Conservation (phyloP, 92 coral and sea anemone species). For the Heteractis magnifica region DNA sequence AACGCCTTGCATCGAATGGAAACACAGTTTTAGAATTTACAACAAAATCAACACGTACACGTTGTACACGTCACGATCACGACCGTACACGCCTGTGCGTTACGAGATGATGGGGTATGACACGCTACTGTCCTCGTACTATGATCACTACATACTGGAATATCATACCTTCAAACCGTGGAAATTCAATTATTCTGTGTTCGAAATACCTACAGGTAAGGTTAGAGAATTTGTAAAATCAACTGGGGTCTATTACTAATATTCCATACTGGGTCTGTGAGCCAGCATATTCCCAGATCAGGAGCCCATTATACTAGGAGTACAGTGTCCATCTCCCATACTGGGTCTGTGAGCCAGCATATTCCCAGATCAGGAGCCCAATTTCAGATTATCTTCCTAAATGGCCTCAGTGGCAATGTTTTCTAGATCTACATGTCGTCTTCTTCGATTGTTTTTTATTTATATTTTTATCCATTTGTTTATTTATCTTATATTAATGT, state of each 20-base stretch:
- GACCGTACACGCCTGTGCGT: constrained; percentile 72
- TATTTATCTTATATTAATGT: neutral
- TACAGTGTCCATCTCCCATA: no score
- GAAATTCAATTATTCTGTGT: constrained; percentile 64
- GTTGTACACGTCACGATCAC: constrained; percentile 70
- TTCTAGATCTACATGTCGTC: no score
- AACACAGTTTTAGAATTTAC: constrained; percentile 87
- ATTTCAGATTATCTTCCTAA: no score
- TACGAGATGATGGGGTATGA: constrained; percentile 99
- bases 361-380: no score
- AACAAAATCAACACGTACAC: constrained; percentile 91
- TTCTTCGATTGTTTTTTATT: no score
- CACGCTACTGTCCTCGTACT: constrained; percentile 90
- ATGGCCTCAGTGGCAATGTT: no score
- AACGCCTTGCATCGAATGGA: constrained; percentile 74
- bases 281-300: no score
- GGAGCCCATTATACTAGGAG: no score
- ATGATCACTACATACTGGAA: constrained; percentile 94
- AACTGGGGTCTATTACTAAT: neutral
- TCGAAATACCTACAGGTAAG: constrained; percentile 89
- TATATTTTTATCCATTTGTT: neutral
- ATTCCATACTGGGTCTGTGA: no score
- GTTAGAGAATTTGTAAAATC: no score
- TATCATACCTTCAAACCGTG: constrained; percentile 82
- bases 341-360: no score